Evolutionary conservation across 2,113 vertebrate genomes (phyloP).

Genomic region (Nycticryphes semicollaris): DNA sequence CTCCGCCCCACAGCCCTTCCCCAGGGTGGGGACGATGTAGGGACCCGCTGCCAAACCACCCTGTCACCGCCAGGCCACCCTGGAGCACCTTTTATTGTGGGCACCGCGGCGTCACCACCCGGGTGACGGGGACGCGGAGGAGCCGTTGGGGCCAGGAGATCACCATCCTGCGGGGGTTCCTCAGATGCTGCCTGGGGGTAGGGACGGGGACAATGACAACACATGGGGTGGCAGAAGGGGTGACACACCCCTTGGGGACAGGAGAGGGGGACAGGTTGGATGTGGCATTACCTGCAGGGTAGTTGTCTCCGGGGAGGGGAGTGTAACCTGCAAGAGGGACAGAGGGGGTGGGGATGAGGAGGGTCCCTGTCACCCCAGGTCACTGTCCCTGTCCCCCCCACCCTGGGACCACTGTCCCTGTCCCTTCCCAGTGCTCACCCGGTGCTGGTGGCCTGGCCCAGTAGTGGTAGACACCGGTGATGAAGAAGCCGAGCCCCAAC

Average conservation of each 20-base stretch:
- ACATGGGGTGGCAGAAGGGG: neutral
- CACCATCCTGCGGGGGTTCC: neutral
- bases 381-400: neutral
- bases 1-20: neutral
- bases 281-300: neutral
- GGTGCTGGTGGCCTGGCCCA: neutral
- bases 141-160: fast-evolving
- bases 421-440: neutral
- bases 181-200: neutral
- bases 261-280: neutral
- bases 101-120: fast-evolving
- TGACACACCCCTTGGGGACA: neutral
- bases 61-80: too few species aligned
- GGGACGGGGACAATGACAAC: neutral
- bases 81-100: neutral
- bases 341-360: neutral
- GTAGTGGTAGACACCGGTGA: fast-evolving
- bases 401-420: neutral
- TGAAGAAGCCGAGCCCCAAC: neutral
- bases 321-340: neutral
- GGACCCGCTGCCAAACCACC: too few species aligned
- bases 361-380: fast-evolving
- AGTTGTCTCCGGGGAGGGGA: neutral
- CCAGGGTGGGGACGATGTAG: fast-evolving
- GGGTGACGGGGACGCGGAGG: fast-evolving